A percentile compares a stretch with the other conserved stretches of the same genome.
Evolutionary conservation across 2,888 invertebrate genomes (phyloP).

Genomic region (Cinara cedri): DNA sequence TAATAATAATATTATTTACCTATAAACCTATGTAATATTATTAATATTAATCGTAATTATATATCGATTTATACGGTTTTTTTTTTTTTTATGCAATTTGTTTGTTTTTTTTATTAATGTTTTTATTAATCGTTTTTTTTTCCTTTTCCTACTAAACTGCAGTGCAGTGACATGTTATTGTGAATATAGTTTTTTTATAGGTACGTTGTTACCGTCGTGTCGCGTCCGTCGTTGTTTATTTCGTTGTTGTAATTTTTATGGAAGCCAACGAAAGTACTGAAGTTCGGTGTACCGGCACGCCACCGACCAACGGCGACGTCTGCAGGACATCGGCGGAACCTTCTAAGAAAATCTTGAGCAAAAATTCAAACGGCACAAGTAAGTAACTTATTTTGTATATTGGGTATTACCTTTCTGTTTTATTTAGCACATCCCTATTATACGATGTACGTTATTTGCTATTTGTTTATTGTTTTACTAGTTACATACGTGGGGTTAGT

Average conservation of each 20-base stretch:
- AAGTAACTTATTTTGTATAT: conserved; percentile 57
- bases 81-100: not conserved
- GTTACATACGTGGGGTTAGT: too few species aligned
- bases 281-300: conserved; percentile 54
- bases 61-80: not conserved
- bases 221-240: not conserved
- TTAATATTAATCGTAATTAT: not conserved
- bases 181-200: conserved; percentile 1
- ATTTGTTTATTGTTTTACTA: too few species aligned
- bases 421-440: too few species aligned
- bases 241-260: conserved; percentile 27
- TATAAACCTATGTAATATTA: too few species aligned
- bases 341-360: conserved; percentile 60
- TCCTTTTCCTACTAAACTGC: not conserved
- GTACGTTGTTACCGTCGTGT: not conserved
- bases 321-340: conserved; percentile 38
- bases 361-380: conserved; percentile 62
- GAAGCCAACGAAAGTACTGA: conserved; percentile 53
- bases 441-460: too few species aligned
- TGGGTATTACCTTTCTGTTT: too few species aligned
- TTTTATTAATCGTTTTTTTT: not conserved
- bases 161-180: not conserved
- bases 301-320: conserved; percentile 41
- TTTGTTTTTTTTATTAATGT: not conserved
- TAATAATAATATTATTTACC: not conserved